Conservation (phyloP, 2,113 vertebrate genomes). For the Gymnocephalus cernua region DNA sequence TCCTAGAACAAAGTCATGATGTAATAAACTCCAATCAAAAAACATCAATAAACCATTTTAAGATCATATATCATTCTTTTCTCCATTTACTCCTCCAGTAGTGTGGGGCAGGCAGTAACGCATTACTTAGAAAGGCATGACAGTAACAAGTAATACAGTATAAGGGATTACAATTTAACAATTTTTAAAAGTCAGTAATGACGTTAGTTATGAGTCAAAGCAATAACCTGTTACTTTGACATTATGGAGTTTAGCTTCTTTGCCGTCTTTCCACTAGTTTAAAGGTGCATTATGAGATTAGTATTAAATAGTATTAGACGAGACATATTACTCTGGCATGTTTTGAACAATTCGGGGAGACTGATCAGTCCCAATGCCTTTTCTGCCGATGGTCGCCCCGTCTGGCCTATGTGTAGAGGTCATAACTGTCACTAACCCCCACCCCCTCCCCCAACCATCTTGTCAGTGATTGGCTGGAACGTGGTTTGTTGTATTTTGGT, state of each 20-base stretch:
- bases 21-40: neutral
- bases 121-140: neutral
- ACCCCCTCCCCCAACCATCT: no score
- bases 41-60: neutral
- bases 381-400: no score
- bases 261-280: neutral
- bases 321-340: no score
- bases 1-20: neutral
- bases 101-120: neutral
- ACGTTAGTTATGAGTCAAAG: neutral
- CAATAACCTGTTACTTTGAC: neutral
- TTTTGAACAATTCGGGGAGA: no score
- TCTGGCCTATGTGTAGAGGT: no score
- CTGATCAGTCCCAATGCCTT: no score
- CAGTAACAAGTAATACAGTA: neutral
- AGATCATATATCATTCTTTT: neutral
- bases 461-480: no score
- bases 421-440: no score
- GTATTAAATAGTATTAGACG: no score
- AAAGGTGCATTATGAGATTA: no score
- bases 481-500: no score
- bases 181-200: neutral
- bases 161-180: neutral
- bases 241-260: neutral
- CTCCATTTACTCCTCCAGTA: neutral